Conservation (phyloP, 2,888 invertebrate species). For the Actias luna region DNA sequence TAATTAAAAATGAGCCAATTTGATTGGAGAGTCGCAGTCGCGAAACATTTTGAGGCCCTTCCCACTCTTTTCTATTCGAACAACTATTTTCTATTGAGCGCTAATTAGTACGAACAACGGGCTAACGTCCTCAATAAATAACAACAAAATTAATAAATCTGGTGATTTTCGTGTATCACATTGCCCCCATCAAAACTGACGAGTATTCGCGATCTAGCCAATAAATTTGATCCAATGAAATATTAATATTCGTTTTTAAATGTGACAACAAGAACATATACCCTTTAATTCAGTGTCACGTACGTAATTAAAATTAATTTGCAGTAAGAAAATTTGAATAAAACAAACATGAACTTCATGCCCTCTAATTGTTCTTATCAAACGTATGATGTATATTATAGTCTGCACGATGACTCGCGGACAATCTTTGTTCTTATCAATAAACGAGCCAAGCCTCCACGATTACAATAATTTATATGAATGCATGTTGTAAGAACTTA, state of each 20-base stretch:
- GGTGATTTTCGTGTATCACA: no score
- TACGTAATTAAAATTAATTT: neutral
- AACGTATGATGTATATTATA: neutral
- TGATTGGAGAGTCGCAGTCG: no score
- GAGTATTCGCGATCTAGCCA: no score
- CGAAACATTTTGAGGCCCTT: no score
- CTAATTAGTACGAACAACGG: no score
- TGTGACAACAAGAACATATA: neutral
- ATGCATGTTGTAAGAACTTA: conserved; percentile 1
- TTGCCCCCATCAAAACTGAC: no score
- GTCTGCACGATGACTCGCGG: conserved; percentile 23
- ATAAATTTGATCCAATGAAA: neutral
- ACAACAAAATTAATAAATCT: no score
- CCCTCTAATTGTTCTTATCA: conserved; percentile 21
- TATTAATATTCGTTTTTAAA: neutral
- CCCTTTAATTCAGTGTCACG: neutral
- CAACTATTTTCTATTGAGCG: no score
- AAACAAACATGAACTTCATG: conserved; percentile 12
- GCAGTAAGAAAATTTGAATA: neutral
- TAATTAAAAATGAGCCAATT: no score
- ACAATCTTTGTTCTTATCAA: conserved; percentile 28
- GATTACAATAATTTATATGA: conserved; percentile 9
- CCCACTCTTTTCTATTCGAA: no score
- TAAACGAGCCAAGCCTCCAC: conserved; percentile 41
- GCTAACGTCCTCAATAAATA: no score